These are phyloP conservation scores for Seriola dumerili DNA, from an alignment of 2,113 vertebrate genomes.

Conservation along the genomic window DNA sequence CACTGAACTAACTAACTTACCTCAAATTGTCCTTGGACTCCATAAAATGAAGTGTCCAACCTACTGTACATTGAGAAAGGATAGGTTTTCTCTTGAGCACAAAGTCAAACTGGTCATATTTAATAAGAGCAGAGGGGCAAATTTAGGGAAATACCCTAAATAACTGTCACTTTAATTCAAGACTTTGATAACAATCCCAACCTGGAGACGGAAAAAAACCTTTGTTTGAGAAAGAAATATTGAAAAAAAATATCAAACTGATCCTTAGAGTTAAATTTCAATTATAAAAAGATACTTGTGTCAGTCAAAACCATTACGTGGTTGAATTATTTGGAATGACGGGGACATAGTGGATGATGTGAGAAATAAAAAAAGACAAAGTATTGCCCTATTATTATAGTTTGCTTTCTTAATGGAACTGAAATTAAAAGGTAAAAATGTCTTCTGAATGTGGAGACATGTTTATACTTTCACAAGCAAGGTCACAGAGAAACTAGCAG, in stretches of 20 bases:
- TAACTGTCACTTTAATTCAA: constrained; percentile 31
- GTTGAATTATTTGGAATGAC: neutral
- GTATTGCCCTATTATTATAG: neutral
- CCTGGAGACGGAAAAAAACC: constrained; percentile 10
- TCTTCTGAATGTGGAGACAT: neutral
- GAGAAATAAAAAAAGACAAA: neutral
- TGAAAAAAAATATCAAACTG: neutral
- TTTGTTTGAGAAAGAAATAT: neutral
- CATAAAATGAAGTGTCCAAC: constrained; percentile 40
- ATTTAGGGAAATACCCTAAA: constrained; percentile 48
- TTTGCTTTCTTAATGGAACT: neutral
- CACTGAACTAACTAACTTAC: constrained; percentile 31
- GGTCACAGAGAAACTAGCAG: neutral
- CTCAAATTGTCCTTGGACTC: constrained; percentile 44
- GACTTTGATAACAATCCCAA: constrained; percentile 35
- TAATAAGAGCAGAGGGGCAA: neutral
- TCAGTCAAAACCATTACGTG: neutral
- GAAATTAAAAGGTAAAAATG: neutral
- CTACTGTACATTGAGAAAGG: constrained; percentile 29
- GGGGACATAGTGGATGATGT: neutral
- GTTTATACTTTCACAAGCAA: neutral
- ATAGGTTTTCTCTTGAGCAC: constrained; percentile 25
- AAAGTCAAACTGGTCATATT: constrained; percentile 37
- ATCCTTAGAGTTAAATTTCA: neutral
- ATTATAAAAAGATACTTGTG: neutral